Evolutionary conservation across 2,113 vertebrate species (phyloP).

Genomic region (Varanus salvator): DNA sequence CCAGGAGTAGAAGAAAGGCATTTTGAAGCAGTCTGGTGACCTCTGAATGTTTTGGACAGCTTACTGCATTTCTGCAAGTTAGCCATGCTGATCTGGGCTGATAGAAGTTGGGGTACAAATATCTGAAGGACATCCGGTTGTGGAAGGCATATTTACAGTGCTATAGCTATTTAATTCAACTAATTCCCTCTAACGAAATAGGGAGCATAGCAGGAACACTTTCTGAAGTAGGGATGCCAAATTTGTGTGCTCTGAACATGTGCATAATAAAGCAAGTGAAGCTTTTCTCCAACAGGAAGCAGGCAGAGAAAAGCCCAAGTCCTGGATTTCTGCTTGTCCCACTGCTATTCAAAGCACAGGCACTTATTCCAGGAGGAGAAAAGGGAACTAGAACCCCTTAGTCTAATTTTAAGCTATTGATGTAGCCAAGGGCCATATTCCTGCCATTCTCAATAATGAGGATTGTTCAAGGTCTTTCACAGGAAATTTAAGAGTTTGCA

Average conservation of each 20-base stretch:
- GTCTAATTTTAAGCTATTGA: neutral
- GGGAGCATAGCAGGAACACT: neutral
- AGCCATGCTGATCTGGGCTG: no score
- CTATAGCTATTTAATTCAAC: neutral
- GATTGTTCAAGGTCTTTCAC: constrained; percentile 20
- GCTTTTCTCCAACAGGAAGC: neutral
- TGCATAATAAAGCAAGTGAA: neutral
- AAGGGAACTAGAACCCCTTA: neutral
- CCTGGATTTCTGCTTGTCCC: neutral
- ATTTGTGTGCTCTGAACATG: neutral
- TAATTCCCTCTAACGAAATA: no score
- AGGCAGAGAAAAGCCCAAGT: neutral
- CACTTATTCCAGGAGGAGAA: neutral
- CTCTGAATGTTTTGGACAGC: neutral
- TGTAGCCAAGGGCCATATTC: neutral
- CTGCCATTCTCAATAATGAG: neutral
- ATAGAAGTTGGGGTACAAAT: no score
- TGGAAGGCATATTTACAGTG: neutral
- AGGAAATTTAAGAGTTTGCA: constrained; percentile 28
- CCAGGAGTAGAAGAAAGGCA: no score
- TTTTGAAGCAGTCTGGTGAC: no score
- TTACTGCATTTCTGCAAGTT: no score
- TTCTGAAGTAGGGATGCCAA: neutral
- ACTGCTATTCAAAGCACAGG: neutral
- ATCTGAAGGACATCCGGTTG: no score